Base-by-base conservation (phyloP, 2,113 vertebrate species). In the Orycteropus afer region DNA sequence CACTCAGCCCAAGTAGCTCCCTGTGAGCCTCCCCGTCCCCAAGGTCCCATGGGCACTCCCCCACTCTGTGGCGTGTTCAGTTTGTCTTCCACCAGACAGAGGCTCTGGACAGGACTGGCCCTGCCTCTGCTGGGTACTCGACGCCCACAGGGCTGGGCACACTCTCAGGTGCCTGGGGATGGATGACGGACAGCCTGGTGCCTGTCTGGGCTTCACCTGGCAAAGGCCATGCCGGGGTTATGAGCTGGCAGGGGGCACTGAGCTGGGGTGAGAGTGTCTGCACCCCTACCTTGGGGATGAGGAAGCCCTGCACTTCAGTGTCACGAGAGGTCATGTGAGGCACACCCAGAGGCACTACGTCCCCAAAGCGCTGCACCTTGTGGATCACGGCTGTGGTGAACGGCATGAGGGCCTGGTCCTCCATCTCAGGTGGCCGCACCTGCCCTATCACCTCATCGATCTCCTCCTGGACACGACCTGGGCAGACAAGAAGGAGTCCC, bases 321-420 rank as follows among this genome's bases (percentile, higher is more conserved):
- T 98, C 98, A 12, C 94, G 89, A 78, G 97, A 96, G 2, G 74
- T 96, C 97, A 49, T 96, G 89, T 98, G 98, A 34, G 95, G 95
- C 1, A 98, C 0, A 9, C 40, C 97, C 3, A 90, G 0, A 1
- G 98, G 98, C 82, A 0, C 0, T 0, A 98, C 3, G 83, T 98
- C 97, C 0, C 57, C 98, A 0, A 0, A 97, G 34, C 98, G 97
- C 29, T 98, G 98, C 14, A 95, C 95, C 96, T 99, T 98, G 1
- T 98, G 98, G 76, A 98, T 80, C 83, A 98, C 98, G 0, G 98
- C 98, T 6, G 79, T 97, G 34, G 98, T 98, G 96, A 96, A 99
- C 63, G 98, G 98, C 98, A 98, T 97, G 49, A 3, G 94, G 23
- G 7, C 47, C 88, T 98, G 98, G 94, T 99, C 98, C 4, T 0